Percentiles rank a stretch among this genome's conserved stretches.
These are phyloP conservation scores for Poeciliopsis infans DNA, from an alignment of 2,797 vertebrate genomes.

Conservation along the genomic window DNA sequence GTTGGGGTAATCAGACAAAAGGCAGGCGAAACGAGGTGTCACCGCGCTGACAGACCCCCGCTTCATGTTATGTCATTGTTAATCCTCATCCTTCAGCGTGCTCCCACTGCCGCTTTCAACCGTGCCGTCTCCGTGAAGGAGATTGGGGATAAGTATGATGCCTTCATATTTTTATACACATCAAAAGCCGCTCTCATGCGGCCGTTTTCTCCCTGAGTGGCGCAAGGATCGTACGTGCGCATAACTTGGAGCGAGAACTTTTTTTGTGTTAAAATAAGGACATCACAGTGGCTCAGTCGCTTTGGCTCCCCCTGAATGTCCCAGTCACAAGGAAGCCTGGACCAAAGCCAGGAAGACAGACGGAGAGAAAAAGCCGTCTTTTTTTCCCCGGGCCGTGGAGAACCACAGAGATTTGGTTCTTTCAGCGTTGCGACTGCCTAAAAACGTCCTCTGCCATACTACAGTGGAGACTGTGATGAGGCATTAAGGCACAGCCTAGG, in stretches of 20 bases:
- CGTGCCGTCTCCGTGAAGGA: constrained; percentile 56
- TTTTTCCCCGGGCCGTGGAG: constrained; percentile 49
- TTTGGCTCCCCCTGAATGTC: constrained; percentile 50
- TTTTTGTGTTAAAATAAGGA: constrained; percentile 68
- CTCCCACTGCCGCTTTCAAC: constrained; percentile 72
- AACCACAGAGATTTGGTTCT: constrained; percentile 61
- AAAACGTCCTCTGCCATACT: constrained; percentile 56
- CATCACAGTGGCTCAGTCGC: constrained; percentile 61
- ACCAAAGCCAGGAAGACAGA: constrained; percentile 70
- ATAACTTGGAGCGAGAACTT: constrained; percentile 74
- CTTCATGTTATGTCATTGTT: constrained; percentile 86
- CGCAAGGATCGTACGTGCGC: constrained; percentile 59
- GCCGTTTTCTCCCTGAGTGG: constrained; percentile 78
- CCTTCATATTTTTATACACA: constrained; percentile 79
- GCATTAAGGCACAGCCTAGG: constrained; percentile 48
- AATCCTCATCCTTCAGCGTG: constrained; percentile 83
- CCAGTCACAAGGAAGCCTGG: constrained; percentile 68
- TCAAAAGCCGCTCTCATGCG: constrained; percentile 74
- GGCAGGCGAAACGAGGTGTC: constrained; percentile 89
- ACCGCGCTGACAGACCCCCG: constrained; percentile 86
- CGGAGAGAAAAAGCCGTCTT: constrained; percentile 49
- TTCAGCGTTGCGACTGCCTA: constrained; percentile 47
- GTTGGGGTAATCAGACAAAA: constrained; percentile 88
- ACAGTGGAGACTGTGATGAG: constrained; percentile 52
- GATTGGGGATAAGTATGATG: constrained; percentile 71